phyloP scores from a whole-genome alignment of 2,888 invertebrate species.

The Orthonychiurus folsomi region DNA sequence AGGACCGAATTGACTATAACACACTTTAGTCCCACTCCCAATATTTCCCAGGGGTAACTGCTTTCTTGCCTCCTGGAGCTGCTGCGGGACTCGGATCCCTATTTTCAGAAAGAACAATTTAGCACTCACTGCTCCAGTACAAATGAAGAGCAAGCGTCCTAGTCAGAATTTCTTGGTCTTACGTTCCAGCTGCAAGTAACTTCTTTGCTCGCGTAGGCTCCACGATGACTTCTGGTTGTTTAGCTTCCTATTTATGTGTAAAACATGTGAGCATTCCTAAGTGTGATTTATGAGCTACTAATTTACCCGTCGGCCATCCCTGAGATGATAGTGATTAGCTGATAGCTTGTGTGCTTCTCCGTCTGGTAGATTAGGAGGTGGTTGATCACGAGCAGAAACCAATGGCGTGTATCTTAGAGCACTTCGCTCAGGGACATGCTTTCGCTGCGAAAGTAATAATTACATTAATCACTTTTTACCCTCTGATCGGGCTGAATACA shows the following conservation, averaged over 20 bases:
- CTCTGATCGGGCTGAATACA: not conserved
- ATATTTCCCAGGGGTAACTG: conserved; percentile 28
- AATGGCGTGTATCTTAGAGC: conserved; percentile 60
- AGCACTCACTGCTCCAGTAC: not conserved
- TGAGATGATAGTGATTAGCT: conserved; percentile 70
- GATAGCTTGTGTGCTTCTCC: conserved; percentile 70
- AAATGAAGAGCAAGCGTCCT: not conserved
- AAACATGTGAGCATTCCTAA: no score
- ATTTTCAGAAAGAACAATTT: not conserved
- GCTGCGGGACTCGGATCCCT: conserved; percentile 2
- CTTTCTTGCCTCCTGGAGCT: conserved; percentile 11
- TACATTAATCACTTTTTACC: conserved; percentile 8
- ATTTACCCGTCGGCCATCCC: conserved; percentile 77
- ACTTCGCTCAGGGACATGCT: conserved; percentile 47
- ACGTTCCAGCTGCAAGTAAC: conserved; percentile 22
- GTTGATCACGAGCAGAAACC: conserved; percentile 65
- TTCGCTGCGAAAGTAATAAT: conserved; percentile 48
- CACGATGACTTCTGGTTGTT: conserved; percentile 57
- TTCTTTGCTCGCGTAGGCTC: conserved; percentile 19
- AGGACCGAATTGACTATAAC: no score
- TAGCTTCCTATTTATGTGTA: no score
- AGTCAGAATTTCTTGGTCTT: conserved; percentile 4
- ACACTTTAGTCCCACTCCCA: conserved; percentile 27
- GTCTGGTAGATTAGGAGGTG: conserved; percentile 68
- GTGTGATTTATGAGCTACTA: no score